Evolutionary conservation across 1,140 invertebrate species (phyloP), one percentile per base, ranked within the genome.

Genomic region (Papilio glaucus): DNA sequence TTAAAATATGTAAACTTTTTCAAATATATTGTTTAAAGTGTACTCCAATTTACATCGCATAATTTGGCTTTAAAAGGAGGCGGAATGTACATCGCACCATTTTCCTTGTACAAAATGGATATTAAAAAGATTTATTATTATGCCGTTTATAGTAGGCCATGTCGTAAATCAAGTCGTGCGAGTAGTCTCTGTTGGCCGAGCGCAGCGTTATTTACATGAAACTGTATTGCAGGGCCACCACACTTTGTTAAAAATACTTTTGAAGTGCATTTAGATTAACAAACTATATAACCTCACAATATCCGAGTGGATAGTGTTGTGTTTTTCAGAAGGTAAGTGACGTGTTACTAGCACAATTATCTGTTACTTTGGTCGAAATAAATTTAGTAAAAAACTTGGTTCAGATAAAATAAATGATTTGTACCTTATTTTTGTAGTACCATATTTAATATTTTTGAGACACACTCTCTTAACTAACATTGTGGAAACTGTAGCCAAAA

Each of bases 101-200:
- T 69, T 69, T 49, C 37, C 67, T 37, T 49, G 41, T 45, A 45
- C 67, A 33, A 68, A 68, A 69, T 69, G 26, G 42, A 69, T 69
- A 69, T 69, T 69, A 53, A 69, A 69, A 69, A 69, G 67, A 69
- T 69, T 69, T 69, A 69, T 69, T 69, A 69, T 69, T 41, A 53
- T 53, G 42, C 45, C 67, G 67, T 53, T 53, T 53, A 69, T 69
- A 45, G 65, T 68, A 49, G 67, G 67, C 67, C 67, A 69, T 18
- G 15, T 33, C 67, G 42, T 69, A 69, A 69, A 69, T 69, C 67
- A 69, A 53, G 67, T 53, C 42, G 42, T 69, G 67, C 37, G 67
- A 69, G 67, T 42, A 33, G n/a, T 26, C 24, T 68, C 65, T 49
- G 53, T 69, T 69, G 67, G 67, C 42, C 42, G 42, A 42, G 5